These are phyloP conservation scores for Chitala chitala DNA, from an alignment of 2,113 vertebrate genomes.

Conservation along the genomic window DNA sequence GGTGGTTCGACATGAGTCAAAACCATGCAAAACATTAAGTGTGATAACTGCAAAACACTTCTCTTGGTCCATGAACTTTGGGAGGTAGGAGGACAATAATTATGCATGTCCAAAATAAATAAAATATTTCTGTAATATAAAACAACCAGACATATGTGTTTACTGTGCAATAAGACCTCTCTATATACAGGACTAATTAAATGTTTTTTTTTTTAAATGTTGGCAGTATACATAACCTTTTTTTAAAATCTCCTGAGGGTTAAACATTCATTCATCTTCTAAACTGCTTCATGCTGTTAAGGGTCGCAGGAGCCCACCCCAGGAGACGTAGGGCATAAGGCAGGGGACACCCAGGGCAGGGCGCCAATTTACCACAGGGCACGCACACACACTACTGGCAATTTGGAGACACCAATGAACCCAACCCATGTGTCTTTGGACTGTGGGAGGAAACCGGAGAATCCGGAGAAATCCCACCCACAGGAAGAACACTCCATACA, in stretches of 20 bases:
- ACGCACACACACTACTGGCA: too few species aligned
- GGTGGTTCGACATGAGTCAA: background rate
- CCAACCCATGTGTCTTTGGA: too few species aligned
- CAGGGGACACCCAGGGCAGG: too few species aligned
- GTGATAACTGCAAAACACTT: background rate
- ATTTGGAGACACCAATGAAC: too few species aligned
- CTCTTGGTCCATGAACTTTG: background rate
- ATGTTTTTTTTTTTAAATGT: conserved; percentile 35
- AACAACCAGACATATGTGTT: background rate
- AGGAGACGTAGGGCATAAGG: too few species aligned
- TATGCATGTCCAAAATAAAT: background rate
- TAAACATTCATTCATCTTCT: too few species aligned
- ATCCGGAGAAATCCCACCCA: too few species aligned
- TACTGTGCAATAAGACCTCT: conserved; percentile 24
- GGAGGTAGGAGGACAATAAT: background rate
- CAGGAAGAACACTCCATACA: too few species aligned
- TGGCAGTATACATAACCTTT: conserved; percentile 32
- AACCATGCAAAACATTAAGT: background rate
- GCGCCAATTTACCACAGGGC: too few species aligned
- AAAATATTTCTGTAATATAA: background rate
- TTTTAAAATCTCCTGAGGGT: conserved; percentile 30
- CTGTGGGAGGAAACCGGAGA: too few species aligned
- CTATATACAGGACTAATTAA: conserved; percentile 31
- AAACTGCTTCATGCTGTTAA: too few species aligned
- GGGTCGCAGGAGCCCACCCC: too few species aligned